Evolutionary conservation across 2,888 invertebrate species (phyloP).

Genomic region (Pandemis corylana): DNA sequence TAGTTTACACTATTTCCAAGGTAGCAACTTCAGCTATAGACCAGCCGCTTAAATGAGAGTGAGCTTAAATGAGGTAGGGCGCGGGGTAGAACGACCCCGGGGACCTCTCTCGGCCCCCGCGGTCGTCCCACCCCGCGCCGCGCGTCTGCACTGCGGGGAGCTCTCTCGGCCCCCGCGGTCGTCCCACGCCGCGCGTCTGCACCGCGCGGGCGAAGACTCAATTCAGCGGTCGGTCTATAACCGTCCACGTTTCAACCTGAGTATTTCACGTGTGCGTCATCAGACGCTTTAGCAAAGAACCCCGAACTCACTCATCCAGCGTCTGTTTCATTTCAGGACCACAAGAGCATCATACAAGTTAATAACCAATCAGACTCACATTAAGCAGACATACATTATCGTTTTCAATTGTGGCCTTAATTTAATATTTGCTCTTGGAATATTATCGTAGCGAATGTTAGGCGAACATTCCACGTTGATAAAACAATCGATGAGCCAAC

Average conservation of each 20-base stretch:
- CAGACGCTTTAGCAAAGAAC: neutral
- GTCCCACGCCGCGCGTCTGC: too few species aligned
- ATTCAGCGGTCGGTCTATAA: neutral
- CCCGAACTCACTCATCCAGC: neutral
- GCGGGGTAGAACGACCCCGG: too few species aligned
- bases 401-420: constrained; percentile 5
- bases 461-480: constrained; percentile 12
- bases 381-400: constrained; percentile 11
- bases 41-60: too few species aligned
- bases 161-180: too few species aligned
- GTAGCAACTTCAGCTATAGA: too few species aligned
- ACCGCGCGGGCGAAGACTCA: too few species aligned
- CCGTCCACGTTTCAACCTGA: neutral
- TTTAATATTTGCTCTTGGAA: constrained; percentile 13
- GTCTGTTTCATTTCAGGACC: constrained; percentile 2
- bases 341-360: neutral
- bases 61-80: too few species aligned
- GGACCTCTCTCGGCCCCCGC: too few species aligned
- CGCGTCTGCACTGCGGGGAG: too few species aligned
- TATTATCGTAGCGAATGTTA: constrained; percentile 12
- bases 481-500: constrained; percentile 20
- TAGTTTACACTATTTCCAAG: too few species aligned
- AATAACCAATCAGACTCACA: neutral
- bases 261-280: neutral
- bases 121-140: too few species aligned